Percentiles rank a stretch among this genome's conserved stretches.
Conservation (phyloP, 2,113 vertebrate genomes). For the Colinus virginianus region DNA sequence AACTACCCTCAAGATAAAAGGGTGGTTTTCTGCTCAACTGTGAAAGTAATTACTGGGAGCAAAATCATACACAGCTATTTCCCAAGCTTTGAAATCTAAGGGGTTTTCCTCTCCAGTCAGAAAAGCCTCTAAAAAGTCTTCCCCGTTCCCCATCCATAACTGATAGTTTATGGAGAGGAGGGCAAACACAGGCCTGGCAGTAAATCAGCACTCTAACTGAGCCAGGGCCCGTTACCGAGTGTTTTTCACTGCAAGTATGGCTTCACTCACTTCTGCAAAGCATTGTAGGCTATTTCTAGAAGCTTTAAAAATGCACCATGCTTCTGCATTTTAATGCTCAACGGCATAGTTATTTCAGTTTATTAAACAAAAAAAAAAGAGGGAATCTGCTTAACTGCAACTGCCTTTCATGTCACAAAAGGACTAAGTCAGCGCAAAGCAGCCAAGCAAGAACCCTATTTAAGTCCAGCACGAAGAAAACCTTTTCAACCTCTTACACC, state of each 20-base stretch:
- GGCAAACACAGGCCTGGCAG: conserved; percentile 10
- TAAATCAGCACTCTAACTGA: conserved; percentile 48
- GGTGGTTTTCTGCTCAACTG: neutral
- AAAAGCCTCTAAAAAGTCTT: neutral
- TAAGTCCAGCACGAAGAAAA: conserved; percentile 53
- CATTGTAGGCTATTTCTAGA: conserved; percentile 65
- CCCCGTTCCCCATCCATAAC: neutral
- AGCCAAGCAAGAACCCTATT: conserved; percentile 39
- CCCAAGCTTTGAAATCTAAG: neutral
- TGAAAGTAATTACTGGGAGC: neutral
- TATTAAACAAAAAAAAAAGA: conserved; percentile 39
- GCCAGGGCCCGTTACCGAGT: conserved; percentile 43
- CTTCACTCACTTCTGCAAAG: conserved; percentile 58
- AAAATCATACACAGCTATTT: neutral
- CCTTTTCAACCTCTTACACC: conserved; percentile 52
- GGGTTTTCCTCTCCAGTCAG: neutral
- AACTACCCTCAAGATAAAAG: neutral
- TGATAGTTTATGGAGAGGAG: conserved; percentile 10
- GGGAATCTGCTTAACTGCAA: conserved; percentile 15
- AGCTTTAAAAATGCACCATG: conserved; percentile 48
- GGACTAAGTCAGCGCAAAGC: conserved; percentile 15
- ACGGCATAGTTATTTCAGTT: conserved; percentile 57
- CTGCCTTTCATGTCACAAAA: conserved; percentile 43
- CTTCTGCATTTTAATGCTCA: conserved; percentile 64
- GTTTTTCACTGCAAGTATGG: conserved; percentile 52